phyloP scores from a whole-genome alignment of 2,113 vertebrate genomes.

The Mus pahari region DNA sequence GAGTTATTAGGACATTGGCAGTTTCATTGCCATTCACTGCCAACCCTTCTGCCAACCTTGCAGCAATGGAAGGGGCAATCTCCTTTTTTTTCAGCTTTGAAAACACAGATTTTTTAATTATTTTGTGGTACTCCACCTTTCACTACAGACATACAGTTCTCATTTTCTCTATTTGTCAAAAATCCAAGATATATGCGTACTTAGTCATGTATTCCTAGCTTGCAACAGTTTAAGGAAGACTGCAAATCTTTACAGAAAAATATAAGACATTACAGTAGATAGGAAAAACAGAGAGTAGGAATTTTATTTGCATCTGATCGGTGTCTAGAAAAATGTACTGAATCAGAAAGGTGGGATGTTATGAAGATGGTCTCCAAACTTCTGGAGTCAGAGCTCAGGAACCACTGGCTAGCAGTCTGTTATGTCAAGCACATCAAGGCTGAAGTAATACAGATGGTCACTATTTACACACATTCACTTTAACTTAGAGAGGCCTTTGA shows the following conservation, averaged over 20 bases:
- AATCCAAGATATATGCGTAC: background rate
- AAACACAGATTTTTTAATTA: background rate
- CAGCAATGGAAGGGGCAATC: background rate
- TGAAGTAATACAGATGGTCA: background rate
- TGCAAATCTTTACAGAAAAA: background rate
- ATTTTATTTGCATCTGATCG: background rate
- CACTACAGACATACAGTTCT: background rate
- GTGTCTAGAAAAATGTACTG: background rate
- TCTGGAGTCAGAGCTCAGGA: background rate
- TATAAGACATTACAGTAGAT: conserved; percentile 10
- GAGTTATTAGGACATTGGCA: background rate
- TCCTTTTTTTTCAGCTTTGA: background rate
- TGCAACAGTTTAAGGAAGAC: background rate
- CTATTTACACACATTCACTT: background rate
- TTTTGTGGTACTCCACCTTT: background rate
- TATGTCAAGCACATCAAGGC: background rate
- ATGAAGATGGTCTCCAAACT: background rate
- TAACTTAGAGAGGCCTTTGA: background rate
- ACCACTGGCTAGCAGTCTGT: background rate
- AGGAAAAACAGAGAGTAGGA: background rate
- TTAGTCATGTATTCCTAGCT: background rate
- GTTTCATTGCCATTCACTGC: background rate
- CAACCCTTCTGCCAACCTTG: background rate
- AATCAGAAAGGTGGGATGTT: background rate
- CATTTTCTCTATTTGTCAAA: background rate